A percentile compares a stretch with the other conserved stretches of the same genome.
phyloP scores from a whole-genome alignment of 2,888 invertebrate genomes.

The Amblyjoppa proteus region DNA sequence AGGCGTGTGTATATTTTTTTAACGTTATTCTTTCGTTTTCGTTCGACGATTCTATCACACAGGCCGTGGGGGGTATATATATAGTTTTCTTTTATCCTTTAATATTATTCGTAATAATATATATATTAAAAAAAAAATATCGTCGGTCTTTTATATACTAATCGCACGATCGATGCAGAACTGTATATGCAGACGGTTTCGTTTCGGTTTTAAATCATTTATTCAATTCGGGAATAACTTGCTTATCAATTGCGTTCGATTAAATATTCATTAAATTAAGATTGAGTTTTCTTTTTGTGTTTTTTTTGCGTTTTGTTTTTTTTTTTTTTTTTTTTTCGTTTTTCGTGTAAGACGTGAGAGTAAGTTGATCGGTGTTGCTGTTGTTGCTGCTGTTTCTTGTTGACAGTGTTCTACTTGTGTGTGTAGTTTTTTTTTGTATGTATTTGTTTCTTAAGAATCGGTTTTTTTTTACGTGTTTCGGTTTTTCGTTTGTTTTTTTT shows the following conservation, averaged over 20 bases:
- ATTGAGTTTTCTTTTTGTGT: slow-evolving; percentile 42
- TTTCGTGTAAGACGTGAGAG: slow-evolving; percentile 39
- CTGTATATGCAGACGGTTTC: slow-evolving; percentile 64
- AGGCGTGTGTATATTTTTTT: slow-evolving; percentile 48
- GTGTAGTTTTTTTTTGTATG: slow-evolving; percentile 23
- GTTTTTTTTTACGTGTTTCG: slow-evolving; percentile 38
- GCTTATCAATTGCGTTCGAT: slow-evolving; percentile 61
- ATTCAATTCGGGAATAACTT: slow-evolving; percentile 70
- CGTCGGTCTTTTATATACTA: slow-evolving; percentile 61
- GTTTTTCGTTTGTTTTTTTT: slow-evolving; percentile 44
- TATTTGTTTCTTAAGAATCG: slow-evolving; percentile 32
- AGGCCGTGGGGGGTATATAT: slow-evolving; percentile 37
- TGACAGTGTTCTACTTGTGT: slow-evolving; percentile 21
- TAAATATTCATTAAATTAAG: slow-evolving; percentile 62
- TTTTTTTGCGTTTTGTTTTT: slow-evolving; percentile 32
- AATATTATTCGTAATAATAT: slow-evolving; percentile 17
- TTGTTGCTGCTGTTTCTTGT: slow-evolving; percentile 27
- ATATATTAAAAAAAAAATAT: slow-evolving; percentile 7
- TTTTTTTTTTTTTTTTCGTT: slow-evolving; percentile 17
- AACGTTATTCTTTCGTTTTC: slow-evolving; percentile 17
- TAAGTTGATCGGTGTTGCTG: slow-evolving; percentile 42
- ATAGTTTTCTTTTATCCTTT: slow-evolving; percentile 19
- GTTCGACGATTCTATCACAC: slow-evolving; percentile 57
- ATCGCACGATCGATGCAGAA: slow-evolving; percentile 71
- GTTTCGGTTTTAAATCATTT: slow-evolving; percentile 74